A percentile compares a stretch with the other conserved stretches of the same genome.
Conservation (phyloP, 2,113 vertebrate species). For the Callaeas wilsoni region DNA sequence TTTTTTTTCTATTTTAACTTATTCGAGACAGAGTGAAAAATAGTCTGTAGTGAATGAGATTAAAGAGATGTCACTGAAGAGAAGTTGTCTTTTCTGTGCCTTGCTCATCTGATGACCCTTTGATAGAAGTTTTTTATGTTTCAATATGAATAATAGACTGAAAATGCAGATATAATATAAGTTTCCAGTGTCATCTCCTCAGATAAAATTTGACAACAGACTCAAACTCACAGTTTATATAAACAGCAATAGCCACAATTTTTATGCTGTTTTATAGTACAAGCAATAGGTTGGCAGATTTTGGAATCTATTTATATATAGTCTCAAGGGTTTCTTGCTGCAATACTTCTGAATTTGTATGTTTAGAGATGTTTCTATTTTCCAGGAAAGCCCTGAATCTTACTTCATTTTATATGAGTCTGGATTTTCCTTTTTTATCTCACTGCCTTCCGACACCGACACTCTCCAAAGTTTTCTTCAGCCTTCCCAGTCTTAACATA, state of each 20-base stretch:
- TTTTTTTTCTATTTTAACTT: not conserved
- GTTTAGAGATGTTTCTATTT: not conserved
- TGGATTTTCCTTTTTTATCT: not conserved
- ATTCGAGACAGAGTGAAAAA: not conserved
- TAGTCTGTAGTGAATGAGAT: not conserved
- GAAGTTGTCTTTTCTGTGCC: not conserved
- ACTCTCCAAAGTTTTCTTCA: not conserved
- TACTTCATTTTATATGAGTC: not conserved
- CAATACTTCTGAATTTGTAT: not conserved
- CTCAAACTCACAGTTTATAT: not conserved
- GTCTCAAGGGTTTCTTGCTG: not conserved
- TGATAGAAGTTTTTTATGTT: not conserved
- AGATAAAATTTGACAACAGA: not conserved
- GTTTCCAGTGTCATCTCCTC: not conserved
- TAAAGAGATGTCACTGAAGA: not conserved
- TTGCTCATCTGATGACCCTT: not conserved
- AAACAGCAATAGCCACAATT: not conserved
- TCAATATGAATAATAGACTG: not conserved
- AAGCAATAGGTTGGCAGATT: not conserved
- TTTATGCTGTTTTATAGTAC: not conserved
- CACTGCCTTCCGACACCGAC: fast-evolving
- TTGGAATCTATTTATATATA: not conserved
- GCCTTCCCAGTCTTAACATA: not conserved
- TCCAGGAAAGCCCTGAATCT: not conserved
- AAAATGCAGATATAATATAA: conserved; percentile 9